phyloP scores from a whole-genome alignment of 2,888 invertebrate species.

The Drosophila bunnanda region DNA sequence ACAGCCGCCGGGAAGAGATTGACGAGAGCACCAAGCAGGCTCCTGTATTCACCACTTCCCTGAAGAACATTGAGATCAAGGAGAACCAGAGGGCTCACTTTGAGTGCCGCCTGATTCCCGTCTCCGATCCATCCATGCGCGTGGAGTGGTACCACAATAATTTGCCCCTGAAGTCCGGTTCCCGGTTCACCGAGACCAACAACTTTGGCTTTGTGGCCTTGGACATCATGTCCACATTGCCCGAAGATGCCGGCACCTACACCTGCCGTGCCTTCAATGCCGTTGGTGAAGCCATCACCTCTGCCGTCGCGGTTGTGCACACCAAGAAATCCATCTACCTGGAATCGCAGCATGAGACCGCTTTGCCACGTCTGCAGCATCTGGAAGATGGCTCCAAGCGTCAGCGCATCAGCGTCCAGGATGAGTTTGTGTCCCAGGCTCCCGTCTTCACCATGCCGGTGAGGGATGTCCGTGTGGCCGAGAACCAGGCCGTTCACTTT shows the following conservation, averaged over 20 bases:
- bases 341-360: constrained; percentile 95
- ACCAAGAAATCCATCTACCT: constrained; percentile 93
- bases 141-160: constrained; percentile 98
- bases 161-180: constrained; percentile 94
- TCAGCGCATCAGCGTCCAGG: constrained; percentile 90
- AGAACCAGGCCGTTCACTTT: constrained; percentile 97
- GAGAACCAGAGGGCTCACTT: constrained; percentile 98
- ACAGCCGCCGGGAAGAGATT: constrained; percentile 89
- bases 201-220: constrained; percentile 99
- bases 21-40: constrained; percentile 95
- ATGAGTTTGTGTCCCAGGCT: constrained; percentile 93
- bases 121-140: constrained; percentile 96
- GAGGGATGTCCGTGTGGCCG: constrained; percentile 93
- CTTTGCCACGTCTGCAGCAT: constrained; percentile 91
- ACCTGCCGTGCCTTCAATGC: constrained; percentile 96
- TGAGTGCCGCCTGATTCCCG: constrained; percentile 96
- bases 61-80: constrained; percentile 96
- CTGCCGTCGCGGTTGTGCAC: constrained; percentile 93
- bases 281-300: constrained; percentile 96
- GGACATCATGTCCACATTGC: constrained; percentile 97
- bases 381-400: constrained; percentile 92
- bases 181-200: constrained; percentile 97
- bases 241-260: constrained; percentile 98
- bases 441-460: constrained; percentile 97
- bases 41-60: constrained; percentile 96